Evolutionary conservation across 2,113 vertebrate species (phyloP).

Genomic region (Sinocyclocheilus anophthalmus): DNA sequence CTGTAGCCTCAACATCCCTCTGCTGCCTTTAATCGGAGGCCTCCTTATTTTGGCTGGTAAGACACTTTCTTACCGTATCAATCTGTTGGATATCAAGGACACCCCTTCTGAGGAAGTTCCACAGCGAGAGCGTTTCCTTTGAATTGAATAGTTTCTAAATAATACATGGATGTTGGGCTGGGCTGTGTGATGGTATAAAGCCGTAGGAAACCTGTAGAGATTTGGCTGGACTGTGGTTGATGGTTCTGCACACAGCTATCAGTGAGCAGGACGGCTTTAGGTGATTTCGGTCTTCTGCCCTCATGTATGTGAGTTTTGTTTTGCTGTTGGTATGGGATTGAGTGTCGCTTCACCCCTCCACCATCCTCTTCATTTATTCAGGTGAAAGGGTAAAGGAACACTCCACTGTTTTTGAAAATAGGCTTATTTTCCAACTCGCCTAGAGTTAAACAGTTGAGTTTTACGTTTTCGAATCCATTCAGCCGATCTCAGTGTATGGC

Average conservation of each 20-base stretch:
- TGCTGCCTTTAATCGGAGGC: constrained; percentile 76
- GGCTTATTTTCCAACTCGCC: too few species aligned
- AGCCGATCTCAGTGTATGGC: too few species aligned
- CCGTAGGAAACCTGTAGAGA: background rate
- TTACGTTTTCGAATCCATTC: too few species aligned
- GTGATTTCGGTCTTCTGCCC: background rate
- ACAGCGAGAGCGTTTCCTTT: background rate
- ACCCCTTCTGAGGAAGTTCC: background rate
- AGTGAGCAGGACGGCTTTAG: too few species aligned
- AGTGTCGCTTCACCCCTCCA: background rate
- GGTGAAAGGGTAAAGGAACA: background rate
- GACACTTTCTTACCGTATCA: constrained; percentile 41
- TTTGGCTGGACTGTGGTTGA: too few species aligned
- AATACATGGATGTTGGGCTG: background rate
- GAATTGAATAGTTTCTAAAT: background rate
- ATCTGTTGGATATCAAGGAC: background rate
- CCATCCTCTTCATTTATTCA: background rate
- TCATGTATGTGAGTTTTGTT: background rate
- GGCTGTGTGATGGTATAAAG: background rate
- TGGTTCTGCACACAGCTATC: too few species aligned
- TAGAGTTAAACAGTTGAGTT: too few species aligned
- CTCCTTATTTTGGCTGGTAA: constrained; percentile 90
- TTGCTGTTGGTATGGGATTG: constrained; percentile 54
- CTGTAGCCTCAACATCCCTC: constrained; percentile 67
- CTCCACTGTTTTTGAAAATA: too few species aligned